Conservation (phyloP, 2,888 invertebrate genomes). For the Netelia inedita region DNA sequence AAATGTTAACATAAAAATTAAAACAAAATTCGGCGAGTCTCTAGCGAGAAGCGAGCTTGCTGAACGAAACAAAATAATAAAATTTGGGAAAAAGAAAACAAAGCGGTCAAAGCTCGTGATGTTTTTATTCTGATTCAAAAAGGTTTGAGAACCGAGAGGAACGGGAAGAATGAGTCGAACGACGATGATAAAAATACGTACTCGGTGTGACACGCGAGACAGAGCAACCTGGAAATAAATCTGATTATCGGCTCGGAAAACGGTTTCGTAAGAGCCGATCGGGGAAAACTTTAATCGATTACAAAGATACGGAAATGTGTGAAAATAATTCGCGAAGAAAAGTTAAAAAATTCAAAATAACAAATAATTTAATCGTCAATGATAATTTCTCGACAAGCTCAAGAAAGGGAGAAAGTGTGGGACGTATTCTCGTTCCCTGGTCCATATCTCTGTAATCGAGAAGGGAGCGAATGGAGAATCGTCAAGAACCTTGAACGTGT, state of each 20-base stretch:
- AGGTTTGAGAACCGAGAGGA: neutral
- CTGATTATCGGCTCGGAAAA: constrained; percentile 71
- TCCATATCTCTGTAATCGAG: constrained; percentile 73
- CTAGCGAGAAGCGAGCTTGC: constrained; percentile 49
- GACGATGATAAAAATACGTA: constrained; percentile 71
- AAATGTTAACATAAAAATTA: neutral
- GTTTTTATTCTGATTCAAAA: neutral
- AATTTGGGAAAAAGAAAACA: constrained; percentile 10
- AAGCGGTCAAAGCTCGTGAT: constrained; percentile 51
- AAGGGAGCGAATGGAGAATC: constrained; percentile 23
- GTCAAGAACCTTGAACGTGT: constrained; percentile 70
- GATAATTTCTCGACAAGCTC: neutral
- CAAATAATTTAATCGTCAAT: neutral
- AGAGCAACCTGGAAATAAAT: constrained; percentile 80
- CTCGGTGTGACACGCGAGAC: constrained; percentile 79
- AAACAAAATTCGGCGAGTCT: constrained; percentile 2
- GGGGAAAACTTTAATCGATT: constrained; percentile 42
- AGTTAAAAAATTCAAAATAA: neutral
- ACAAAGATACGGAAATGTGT: constrained; percentile 73
- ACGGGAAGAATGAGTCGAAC: constrained; percentile 31
- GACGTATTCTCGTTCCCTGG: neutral
- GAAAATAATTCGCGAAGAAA: neutral
- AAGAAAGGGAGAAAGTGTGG: constrained; percentile 10
- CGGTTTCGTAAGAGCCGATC: constrained; percentile 57
- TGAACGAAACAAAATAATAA: neutral